phyloP scores from a whole-genome alignment of 2,113 vertebrate species.

The Oncorhynchus clarkii region DNA sequence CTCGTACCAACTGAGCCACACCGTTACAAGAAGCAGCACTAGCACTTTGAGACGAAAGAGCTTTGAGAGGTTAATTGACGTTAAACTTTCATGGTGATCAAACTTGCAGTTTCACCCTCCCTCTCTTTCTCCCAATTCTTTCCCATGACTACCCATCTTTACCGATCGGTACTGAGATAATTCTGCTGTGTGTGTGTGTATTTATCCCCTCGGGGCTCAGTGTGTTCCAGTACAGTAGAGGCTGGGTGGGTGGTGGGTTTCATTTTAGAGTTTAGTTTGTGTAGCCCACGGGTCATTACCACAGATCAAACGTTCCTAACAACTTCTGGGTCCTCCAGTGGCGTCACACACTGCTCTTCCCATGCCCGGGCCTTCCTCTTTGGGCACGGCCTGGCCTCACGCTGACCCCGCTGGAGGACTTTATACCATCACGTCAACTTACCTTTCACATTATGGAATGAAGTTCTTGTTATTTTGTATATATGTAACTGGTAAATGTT shows the following conservation, averaged over 20 bases:
- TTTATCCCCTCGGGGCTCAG: background rate
- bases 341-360: slow-evolving; percentile 65
- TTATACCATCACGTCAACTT: background rate
- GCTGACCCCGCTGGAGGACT: slow-evolving; percentile 77
- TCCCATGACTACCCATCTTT: background rate
- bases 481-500: background rate
- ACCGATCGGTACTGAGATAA: background rate
- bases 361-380: slow-evolving; percentile 45
- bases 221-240: slow-evolving; percentile 21
- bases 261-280: slow-evolving; percentile 48
- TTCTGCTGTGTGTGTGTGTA: background rate
- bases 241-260: slow-evolving; percentile 48
- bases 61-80: background rate
- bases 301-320: slow-evolving; percentile 69
- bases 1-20: too few relatives aligned
- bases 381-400: slow-evolving; percentile 33
- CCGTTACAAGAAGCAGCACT: too few relatives aligned
- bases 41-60: too few relatives aligned
- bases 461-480: background rate
- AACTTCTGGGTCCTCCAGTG: slow-evolving; percentile 63
- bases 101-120: background rate
- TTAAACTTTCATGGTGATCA: background rate
- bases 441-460: background rate
- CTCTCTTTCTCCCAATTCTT: background rate
- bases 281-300: slow-evolving; percentile 65